phyloP scores from a whole-genome alignment of 1,140 invertebrate genomes.

The Nasonia longicornis region DNA sequence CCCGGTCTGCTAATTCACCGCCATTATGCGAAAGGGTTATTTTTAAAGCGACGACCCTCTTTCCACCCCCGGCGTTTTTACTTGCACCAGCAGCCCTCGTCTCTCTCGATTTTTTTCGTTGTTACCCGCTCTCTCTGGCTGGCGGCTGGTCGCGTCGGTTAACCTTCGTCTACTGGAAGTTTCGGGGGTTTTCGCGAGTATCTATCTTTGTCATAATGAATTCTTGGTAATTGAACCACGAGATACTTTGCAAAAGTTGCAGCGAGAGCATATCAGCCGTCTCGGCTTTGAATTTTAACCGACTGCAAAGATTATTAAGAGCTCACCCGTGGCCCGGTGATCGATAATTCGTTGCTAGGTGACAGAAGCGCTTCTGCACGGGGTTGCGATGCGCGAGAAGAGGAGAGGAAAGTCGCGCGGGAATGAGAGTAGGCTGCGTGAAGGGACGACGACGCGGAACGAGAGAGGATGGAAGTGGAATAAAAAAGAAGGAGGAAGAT shows the following conservation, averaged over 20 bases:
- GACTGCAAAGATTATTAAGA: conserved; percentile 49
- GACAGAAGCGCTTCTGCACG: conserved; percentile 45
- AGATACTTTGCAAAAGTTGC: not conserved
- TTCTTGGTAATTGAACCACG: not conserved
- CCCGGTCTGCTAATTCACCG: conserved; percentile 54
- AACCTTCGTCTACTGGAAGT: not conserved
- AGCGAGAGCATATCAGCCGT: not conserved
- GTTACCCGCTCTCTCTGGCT: not conserved
- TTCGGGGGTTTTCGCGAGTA: not conserved
- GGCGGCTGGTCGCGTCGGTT: not conserved
- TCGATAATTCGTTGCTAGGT: conserved; percentile 53
- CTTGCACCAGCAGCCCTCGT: not conserved
- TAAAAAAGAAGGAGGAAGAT: conserved; percentile 21
- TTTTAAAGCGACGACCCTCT: conserved; percentile 38
- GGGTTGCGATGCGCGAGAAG: conserved; percentile 38
- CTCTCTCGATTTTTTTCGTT: not conserved
- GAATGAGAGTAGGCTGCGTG: conserved; percentile 19
- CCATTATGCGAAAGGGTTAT: conserved; percentile 58
- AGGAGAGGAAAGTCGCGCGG: conserved; percentile 32
- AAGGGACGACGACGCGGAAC: conserved; percentile 18
- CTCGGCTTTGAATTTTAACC: conserved; percentile 46
- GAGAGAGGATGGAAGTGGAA: conserved; percentile 39
- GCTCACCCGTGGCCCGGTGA: conserved; percentile 40
- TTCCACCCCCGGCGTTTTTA: conserved; percentile 17
- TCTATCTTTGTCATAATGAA: too few relatives aligned